Conservation (phyloP, 2,797 vertebrate genomes). For the Enteromius treurensis region DNA sequence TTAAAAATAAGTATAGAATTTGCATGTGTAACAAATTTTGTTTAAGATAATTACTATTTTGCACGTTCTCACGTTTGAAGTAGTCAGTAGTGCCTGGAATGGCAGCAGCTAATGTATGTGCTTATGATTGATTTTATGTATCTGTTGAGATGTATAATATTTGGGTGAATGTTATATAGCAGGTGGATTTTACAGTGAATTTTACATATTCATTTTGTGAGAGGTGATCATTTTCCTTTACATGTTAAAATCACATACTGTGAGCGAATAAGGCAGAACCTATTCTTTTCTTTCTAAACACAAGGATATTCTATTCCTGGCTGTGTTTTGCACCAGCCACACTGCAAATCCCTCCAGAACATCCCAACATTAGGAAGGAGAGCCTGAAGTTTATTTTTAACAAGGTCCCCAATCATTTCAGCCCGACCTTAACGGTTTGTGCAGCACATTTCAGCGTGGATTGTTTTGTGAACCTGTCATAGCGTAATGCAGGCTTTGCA, state of each 20-base stretch:
- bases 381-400: conserved; percentile 28
- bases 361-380: neutral
- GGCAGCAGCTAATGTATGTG: neutral
- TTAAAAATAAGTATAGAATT: neutral
- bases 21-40: neutral
- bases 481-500: neutral
- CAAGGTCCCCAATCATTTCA: conserved; percentile 8
- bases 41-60: neutral
- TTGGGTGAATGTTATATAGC: neutral
- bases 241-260: neutral
- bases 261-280: neutral
- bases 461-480: conserved; percentile 12
- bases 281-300: neutral
- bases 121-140: neutral
- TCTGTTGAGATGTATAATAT: neutral
- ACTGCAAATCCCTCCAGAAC: neutral
- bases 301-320: neutral
- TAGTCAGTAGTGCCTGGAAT: neutral
- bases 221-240: neutral
- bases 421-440: neutral
- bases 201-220: neutral
- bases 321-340: neutral
- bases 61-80: neutral
- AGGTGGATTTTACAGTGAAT: neutral
- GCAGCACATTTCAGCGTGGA: conserved; percentile 15